Evolutionary conservation across 2,888 invertebrate genomes (phyloP).

Genomic region (Syrphus vitripennis): DNA sequence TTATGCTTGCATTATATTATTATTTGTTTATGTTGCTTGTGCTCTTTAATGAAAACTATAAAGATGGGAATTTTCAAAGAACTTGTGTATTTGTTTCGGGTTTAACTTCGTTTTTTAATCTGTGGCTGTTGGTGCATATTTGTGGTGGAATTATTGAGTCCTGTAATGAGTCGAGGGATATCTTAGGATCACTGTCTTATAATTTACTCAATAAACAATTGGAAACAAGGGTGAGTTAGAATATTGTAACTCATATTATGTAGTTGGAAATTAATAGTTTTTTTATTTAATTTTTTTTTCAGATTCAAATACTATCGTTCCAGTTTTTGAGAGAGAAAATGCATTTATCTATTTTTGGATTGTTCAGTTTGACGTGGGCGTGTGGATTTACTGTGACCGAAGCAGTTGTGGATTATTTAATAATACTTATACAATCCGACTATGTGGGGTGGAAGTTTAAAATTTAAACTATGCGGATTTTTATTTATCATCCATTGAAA

Average conservation of each 20-base stretch:
- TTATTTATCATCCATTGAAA: too few relatives aligned
- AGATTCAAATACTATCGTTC: neutral
- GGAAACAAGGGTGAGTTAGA: neutral
- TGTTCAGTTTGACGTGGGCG: neutral
- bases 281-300: neutral
- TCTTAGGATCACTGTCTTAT: neutral
- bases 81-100: neutral
- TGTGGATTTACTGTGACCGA: neutral
- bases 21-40: neutral
- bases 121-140: neutral
- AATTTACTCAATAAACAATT: neutral
- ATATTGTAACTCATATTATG: neutral
- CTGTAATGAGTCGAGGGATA: neutral
- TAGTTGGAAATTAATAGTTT: neutral
- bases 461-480: too few relatives aligned
- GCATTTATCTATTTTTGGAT: neutral
- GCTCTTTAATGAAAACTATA: neutral
- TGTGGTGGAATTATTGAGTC: neutral
- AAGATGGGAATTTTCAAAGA: neutral
- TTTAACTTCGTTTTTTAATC: neutral
- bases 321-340: conserved; percentile 18
- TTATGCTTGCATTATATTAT: neutral
- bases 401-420: neutral
- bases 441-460: too few relatives aligned
- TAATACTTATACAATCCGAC: neutral